Percentiles rank a stretch among this genome's conserved stretches.
These are phyloP conservation scores for Benitochromis conjunctus DNA, from an alignment of 2,113 vertebrate genomes.

Conservation along the genomic window DNA sequence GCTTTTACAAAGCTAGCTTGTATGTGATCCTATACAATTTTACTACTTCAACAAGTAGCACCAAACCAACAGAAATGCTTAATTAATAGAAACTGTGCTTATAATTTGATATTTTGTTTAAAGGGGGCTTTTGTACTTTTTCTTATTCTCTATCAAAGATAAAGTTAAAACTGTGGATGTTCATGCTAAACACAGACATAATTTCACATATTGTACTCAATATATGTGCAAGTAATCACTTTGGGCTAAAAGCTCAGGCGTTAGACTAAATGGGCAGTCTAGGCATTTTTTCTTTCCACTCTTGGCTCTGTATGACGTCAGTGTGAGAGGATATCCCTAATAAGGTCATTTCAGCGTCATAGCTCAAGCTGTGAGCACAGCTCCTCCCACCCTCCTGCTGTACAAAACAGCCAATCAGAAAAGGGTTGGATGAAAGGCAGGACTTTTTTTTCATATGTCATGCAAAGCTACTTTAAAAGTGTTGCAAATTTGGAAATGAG, in stretches of 20 bases:
- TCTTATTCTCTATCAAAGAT: background rate
- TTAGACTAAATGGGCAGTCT: background rate
- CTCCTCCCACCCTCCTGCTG: background rate
- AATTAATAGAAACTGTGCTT: background rate
- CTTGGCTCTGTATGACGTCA: background rate
- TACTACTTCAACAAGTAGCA: background rate
- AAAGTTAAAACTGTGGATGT: background rate
- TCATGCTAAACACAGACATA: background rate
- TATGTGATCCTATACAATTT: background rate
- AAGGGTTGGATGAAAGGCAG: background rate
- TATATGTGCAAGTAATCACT: background rate
- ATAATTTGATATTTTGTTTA: background rate
- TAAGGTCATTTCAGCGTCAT: background rate
- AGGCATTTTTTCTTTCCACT: background rate
- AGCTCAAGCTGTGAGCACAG: background rate
- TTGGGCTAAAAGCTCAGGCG: background rate
- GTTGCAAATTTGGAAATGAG: background rate
- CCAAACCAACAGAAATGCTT: background rate
- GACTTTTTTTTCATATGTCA: background rate
- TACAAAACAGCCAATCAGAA: background rate
- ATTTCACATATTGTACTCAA: background rate
- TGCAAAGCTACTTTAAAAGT: background rate
- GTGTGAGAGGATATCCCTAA: background rate
- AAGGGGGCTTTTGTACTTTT: background rate
- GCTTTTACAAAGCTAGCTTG: background rate